Evolutionary conservation across 1,140 invertebrate genomes (phyloP), one percentile per base, ranked within the genome.

Genomic region (Saccostrea cuccullata): DNA sequence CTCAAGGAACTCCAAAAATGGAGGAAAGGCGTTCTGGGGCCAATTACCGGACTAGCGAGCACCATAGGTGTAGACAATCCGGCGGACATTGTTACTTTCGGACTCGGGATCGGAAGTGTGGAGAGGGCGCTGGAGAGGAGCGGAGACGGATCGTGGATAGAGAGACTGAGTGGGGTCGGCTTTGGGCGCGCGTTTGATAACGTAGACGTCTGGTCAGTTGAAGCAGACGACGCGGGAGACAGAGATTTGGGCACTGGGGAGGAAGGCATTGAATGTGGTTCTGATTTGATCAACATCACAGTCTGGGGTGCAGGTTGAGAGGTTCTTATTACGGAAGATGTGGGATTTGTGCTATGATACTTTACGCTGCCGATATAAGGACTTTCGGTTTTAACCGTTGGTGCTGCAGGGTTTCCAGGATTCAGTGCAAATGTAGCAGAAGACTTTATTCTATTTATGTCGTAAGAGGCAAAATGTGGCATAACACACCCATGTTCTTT

Each of bases 1-100:
- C 92, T 93, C 0, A 94, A 88, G 2, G 93, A 94, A 73, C 92
- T 94, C 93, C 93, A 94, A 88, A 94, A 94, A 86, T 93, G 92
- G n/a, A 94, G 91, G 67, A 91, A 90, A 23, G 93, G 92, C 30
- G 91, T 92, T 47, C 91, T 89, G 23, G 91, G 90, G 11, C 87
- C 87, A n/a, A 91, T 90, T 77, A 93, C 91, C 60, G 93, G 93
- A 91, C 92, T 93, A 17, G 92, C 87, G 11, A 93, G 85, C 36
- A 94, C 87, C 47, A 94, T 70, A 9, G 93, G 92, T 12, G 92
- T 93, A 13, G 87, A 89, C 40, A 92, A 84, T 15, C 90, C 89
- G 0, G 88, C 55, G 15, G 91, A 87, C 30, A 86, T 83, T n/a
- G 85, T 55, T 17, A 85, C 87, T 88, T 89, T 90, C 23, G 92